These are phyloP conservation scores for Catonia carolina DNA, from an alignment of 2,888 invertebrate species.

Conservation along the genomic window DNA sequence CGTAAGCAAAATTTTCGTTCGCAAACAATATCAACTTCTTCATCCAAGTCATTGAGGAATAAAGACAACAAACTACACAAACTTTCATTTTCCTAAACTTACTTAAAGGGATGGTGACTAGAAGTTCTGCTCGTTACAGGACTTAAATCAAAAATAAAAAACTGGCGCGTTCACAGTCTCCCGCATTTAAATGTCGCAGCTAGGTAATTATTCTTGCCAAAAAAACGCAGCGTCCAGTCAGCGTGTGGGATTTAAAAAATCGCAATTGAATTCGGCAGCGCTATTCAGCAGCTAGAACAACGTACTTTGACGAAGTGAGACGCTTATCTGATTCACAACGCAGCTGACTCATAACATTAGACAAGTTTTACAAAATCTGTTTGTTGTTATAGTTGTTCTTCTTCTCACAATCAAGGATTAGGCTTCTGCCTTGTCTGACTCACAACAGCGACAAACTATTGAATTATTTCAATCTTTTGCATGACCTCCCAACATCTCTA, in stretches of 20 bases:
- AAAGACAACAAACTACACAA: constrained; percentile 4
- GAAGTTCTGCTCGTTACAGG: neutral
- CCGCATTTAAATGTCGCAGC: too few relatives aligned
- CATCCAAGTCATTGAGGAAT: constrained; percentile 10
- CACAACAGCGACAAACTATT: too few relatives aligned
- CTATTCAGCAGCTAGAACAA: constrained; percentile 13
- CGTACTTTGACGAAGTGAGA: too few relatives aligned
- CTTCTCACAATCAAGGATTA: too few relatives aligned
- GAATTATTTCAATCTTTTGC: too few relatives aligned
- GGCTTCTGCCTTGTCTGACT: too few relatives aligned
- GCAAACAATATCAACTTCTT: constrained; percentile 4
- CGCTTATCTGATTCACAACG: too few relatives aligned
- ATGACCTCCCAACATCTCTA: too few relatives aligned
- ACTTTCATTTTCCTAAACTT: constrained; percentile 6
- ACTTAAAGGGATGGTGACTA: neutral
- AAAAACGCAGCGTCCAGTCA: constrained; percentile 1
- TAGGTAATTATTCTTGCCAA: constrained; percentile 5
- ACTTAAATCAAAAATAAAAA: too few relatives aligned
- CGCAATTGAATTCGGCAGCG: constrained; percentile 9
- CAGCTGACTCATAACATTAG: too few relatives aligned
- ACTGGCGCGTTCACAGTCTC: neutral
- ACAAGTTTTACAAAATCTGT: too few relatives aligned
- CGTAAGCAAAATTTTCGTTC: constrained; percentile 11
- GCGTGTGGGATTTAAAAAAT: neutral
- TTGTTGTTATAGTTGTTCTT: too few relatives aligned